A percentile compares a stretch with the other conserved stretches of the same genome.
Conservation (phyloP, 2,113 vertebrate species). For the Mormoops blainvillei region DNA sequence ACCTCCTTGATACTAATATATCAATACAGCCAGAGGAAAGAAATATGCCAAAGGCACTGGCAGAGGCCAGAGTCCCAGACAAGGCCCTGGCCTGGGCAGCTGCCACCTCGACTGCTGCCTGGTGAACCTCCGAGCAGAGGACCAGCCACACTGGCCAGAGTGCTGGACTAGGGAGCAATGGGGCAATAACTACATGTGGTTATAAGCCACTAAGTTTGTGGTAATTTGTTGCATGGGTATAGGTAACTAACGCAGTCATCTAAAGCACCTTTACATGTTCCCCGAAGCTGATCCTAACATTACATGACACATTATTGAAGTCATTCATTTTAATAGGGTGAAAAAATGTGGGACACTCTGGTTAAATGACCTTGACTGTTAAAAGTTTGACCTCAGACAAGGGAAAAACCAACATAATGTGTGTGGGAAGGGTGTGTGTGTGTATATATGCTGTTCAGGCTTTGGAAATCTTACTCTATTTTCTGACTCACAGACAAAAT, state of each 20-base stretch:
- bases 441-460: not conserved
- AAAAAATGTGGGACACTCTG: not conserved
- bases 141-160: not conserved
- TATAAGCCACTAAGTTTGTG: not conserved
- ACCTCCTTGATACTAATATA: not conserved
- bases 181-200: not conserved
- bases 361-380: not conserved
- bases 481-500: not conserved
- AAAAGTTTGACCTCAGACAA: not conserved
- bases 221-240: not conserved
- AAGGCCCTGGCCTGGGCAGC: not conserved
- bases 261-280: not conserved
- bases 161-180: not conserved
- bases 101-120: not conserved
- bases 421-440: rapidly evolving
- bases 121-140: not conserved
- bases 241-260: not conserved
- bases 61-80: not conserved
- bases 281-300: not conserved
- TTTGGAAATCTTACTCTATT: not conserved
- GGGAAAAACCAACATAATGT: not conserved
- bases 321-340: not conserved
- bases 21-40: not conserved
- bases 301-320: not conserved
- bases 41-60: not conserved